Evolutionary conservation across 2,797 vertebrate genomes (phyloP).

Genomic region (Pseudotriccus pelzelni): DNA sequence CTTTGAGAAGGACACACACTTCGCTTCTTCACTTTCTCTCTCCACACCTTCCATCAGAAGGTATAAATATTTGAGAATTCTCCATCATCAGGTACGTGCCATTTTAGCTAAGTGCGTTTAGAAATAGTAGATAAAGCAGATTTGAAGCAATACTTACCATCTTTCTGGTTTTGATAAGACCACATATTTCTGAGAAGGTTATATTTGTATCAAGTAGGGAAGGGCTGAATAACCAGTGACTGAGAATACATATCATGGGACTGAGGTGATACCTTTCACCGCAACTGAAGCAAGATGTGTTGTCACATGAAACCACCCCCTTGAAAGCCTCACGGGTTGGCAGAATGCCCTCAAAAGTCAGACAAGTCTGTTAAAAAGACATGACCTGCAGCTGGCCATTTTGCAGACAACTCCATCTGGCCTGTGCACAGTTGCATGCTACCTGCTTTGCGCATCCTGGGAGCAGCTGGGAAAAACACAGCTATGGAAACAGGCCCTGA

Average conservation of each 20-base stretch:
- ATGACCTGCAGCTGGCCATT: not conserved
- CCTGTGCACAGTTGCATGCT: not conserved
- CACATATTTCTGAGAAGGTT: not conserved
- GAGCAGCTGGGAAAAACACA: not conserved
- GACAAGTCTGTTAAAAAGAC: not conserved
- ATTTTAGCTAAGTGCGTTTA: not conserved
- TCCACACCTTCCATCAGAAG: too few relatives aligned
- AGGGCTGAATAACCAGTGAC: not conserved
- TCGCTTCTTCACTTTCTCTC: too few relatives aligned
- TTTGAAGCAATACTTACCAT: not conserved
- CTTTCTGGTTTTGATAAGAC: not conserved
- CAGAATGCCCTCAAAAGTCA: not conserved
- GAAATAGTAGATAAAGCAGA: not conserved
- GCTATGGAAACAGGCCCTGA: not conserved
- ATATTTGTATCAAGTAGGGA: not conserved
- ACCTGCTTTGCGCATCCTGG: not conserved
- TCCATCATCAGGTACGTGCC: too few relatives aligned
- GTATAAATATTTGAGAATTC: too few relatives aligned
- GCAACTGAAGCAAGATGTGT: not conserved
- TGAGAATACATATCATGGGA: too few relatives aligned
- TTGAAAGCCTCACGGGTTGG: not conserved
- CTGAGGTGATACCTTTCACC: not conserved
- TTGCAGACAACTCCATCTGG: not conserved
- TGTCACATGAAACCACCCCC: not conserved
- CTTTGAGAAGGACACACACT: too few relatives aligned